phyloP scores from a whole-genome alignment of 2,888 invertebrate genomes.

The Mythimna ferrago region DNA sequence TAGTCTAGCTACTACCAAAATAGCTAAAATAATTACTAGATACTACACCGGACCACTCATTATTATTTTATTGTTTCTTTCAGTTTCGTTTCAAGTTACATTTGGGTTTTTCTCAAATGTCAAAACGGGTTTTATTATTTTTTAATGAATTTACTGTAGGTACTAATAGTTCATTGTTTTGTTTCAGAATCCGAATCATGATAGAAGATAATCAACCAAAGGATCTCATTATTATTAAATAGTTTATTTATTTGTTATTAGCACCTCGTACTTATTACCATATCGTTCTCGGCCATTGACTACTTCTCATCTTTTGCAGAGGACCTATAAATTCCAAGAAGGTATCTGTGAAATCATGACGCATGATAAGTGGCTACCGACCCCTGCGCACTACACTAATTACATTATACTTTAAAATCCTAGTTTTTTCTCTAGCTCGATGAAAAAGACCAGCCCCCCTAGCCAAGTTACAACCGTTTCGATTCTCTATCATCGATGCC shows the following conservation, averaged over 20 bases:
- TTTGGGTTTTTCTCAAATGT: no score
- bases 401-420: not conserved
- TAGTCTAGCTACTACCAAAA: no score
- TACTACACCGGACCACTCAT: no score
- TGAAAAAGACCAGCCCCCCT: not conserved
- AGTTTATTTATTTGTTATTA: conserved; percentile 48
- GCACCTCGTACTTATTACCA: conserved; percentile 2
- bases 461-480: no score
- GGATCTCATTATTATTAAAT: conserved; percentile 59
- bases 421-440: not conserved
- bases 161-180: conserved; percentile 8
- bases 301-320: not conserved
- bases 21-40: no score
- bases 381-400: not conserved
- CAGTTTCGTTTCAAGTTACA: no score
- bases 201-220: conserved; percentile 17
- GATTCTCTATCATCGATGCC: no score
- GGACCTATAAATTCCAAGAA: not conserved
- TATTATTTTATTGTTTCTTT: no score
- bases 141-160: no score
- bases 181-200: conserved; percentile 56
- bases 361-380: not conserved
- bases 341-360: conserved; percentile 2
- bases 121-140: no score
- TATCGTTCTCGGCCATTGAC: not conserved